These are phyloP conservation scores for Thecophora atra DNA, from an alignment of 2,888 invertebrate genomes.

Conservation along the genomic window DNA sequence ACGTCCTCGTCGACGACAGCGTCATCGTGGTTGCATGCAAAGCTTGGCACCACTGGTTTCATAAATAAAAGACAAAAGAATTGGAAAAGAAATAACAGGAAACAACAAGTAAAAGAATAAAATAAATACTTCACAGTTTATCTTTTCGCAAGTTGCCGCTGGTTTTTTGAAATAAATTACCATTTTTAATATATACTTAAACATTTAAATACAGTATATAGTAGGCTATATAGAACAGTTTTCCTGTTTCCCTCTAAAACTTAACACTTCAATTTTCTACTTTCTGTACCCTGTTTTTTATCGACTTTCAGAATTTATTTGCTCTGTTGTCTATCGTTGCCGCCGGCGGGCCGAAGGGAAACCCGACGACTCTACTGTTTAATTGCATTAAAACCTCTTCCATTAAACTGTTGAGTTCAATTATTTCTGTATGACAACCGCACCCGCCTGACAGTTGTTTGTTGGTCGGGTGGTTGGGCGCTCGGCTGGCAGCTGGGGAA, in stretches of 20 bases:
- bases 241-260: neutral
- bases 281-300: no score
- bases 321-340: no score
- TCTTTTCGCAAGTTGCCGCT: no score
- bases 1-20: neutral
- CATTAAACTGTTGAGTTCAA: constrained; percentile 53
- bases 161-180: no score
- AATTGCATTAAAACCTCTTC: constrained; percentile 53
- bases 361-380: constrained; percentile 36
- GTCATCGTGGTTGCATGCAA: neutral
- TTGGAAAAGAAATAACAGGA: no score
- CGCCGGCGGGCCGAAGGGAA: neutral
- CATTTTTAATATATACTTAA: no score
- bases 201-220: no score
- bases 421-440: constrained; percentile 45
- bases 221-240: neutral
- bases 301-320: no score
- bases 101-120: neutral
- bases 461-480: neutral
- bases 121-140: no score
- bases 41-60: constrained; percentile 1
- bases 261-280: neutral
- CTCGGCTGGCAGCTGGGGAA: neutral
- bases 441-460: constrained; percentile 8
- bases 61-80: neutral